Percentiles rank a stretch among this genome's conserved stretches.
Evolutionary conservation across 2,888 invertebrate genomes (phyloP).

Genomic region (Cepaea hortensis): DNA sequence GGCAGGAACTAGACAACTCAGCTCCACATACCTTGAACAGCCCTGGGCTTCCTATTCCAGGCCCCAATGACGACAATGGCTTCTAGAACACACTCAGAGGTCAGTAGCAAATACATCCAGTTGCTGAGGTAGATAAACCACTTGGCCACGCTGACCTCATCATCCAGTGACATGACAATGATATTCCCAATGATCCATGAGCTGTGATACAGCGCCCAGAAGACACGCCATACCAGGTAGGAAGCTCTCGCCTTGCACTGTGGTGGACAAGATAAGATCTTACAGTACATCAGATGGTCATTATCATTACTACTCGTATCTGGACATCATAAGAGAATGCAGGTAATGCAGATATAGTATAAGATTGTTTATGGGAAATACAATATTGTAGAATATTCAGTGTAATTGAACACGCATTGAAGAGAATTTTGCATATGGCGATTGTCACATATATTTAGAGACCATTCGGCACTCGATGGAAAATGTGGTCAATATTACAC

Average conservation of each 20-base stretch:
- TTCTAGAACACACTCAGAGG: constrained; percentile 32
- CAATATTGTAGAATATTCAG: too few relatives aligned
- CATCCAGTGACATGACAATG: constrained; percentile 55
- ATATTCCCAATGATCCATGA: constrained; percentile 50
- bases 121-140: constrained; percentile 62
- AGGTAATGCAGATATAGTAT: too few relatives aligned
- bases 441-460: too few relatives aligned
- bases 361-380: too few relatives aligned
- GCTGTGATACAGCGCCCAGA: constrained; percentile 53
- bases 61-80: not conserved
- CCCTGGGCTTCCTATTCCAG: not conserved
- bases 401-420: too few relatives aligned
- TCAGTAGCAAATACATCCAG: constrained; percentile 57
- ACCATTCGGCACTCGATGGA: too few relatives aligned
- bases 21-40: not conserved
- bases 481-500: too few relatives aligned
- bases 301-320: too few relatives aligned
- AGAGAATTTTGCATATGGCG: too few relatives aligned
- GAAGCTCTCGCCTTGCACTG: constrained; percentile 21
- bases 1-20: not conserved
- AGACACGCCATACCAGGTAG: constrained; percentile 49
- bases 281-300: too few relatives aligned
- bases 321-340: too few relatives aligned
- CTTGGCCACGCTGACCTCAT: constrained; percentile 41
- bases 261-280: not conserved